Conservation (phyloP, 2,113 vertebrate species). For the Pristiophorus japonicus region DNA sequence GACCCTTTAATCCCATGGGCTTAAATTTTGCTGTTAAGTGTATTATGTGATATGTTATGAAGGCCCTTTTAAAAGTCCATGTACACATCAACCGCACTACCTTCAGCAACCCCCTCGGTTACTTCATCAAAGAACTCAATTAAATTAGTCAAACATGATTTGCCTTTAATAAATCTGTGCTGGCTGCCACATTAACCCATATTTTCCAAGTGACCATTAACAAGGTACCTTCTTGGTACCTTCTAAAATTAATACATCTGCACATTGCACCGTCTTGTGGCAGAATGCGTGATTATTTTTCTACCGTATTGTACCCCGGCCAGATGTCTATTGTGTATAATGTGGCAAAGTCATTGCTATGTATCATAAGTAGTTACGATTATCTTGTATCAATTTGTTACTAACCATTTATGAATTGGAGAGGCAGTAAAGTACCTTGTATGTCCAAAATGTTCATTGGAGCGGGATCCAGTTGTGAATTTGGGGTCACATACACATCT, state of each 20-base stretch:
- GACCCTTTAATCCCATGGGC: too few relatives aligned
- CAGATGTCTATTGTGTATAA: not conserved
- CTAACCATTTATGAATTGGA: not conserved
- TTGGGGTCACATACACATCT: too few relatives aligned
- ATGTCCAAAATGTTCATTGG: not conserved
- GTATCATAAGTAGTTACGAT: not conserved
- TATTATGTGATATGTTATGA: not conserved
- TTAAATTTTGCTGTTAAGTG: too few relatives aligned
- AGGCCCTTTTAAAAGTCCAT: not conserved
- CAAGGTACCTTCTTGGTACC: not conserved
- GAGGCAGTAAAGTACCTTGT: not conserved
- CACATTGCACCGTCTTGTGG: not conserved
- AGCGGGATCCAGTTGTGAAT: not conserved
- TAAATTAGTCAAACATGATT: not conserved
- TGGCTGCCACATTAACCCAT: not conserved
- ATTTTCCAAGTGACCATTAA: not conserved
- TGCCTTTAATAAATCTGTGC: not conserved
- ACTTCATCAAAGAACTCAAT: not conserved
- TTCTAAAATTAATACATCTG: not conserved
- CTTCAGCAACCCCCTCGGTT: not conserved
- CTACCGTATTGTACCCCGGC: not conserved
- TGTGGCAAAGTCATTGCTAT: not conserved
- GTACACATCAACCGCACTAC: not conserved
- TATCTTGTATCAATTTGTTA: not conserved
- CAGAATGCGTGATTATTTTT: not conserved